A percentile compares a stretch with the other conserved stretches of the same genome.
Conservation (phyloP, 2,797 vertebrate genomes). For the Salarias fasciatus region DNA sequence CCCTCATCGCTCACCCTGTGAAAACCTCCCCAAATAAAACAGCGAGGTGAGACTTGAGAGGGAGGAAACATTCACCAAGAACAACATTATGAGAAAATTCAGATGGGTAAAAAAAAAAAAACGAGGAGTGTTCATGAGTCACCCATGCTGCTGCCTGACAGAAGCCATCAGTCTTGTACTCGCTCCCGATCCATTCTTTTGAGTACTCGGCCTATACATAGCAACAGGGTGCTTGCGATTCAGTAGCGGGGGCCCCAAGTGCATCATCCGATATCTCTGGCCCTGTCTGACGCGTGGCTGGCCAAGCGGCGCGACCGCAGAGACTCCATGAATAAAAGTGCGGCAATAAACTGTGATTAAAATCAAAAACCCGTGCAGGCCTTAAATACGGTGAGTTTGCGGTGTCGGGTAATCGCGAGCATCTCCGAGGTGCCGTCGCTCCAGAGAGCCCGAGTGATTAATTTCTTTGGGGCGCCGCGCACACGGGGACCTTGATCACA, state of each 20-base stretch:
- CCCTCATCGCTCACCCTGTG: not conserved
- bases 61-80: conserved; percentile 32
- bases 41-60: conserved; percentile 5
- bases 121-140: conserved; percentile 60
- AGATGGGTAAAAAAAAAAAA: conserved; percentile 43
- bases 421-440: conserved; percentile 52
- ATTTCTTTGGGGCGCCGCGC: conserved; percentile 40
- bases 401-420: conserved; percentile 49
- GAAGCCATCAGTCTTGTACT: conserved; percentile 59
- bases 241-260: conserved; percentile 47
- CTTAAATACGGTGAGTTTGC: conserved; percentile 48
- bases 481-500: conserved; percentile 46
- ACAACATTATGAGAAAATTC: conserved; percentile 46
- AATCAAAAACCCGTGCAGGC: conserved; percentile 53
- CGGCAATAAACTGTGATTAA: conserved; percentile 65
- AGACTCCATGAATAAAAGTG: conserved; percentile 65
- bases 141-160: conserved; percentile 53
- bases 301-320: conserved; percentile 48
- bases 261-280: conserved; percentile 66
- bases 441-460: conserved; percentile 47
- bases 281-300: conserved; percentile 49
- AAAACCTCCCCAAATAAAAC: conserved; percentile 26
- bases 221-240: conserved; percentile 55
- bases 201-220: conserved; percentile 58
- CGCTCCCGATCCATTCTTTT: conserved; percentile 44